Base-by-base conservation (phyloP, 2,888 invertebrate genomes). In the Coelopa pilipes region DNA sequence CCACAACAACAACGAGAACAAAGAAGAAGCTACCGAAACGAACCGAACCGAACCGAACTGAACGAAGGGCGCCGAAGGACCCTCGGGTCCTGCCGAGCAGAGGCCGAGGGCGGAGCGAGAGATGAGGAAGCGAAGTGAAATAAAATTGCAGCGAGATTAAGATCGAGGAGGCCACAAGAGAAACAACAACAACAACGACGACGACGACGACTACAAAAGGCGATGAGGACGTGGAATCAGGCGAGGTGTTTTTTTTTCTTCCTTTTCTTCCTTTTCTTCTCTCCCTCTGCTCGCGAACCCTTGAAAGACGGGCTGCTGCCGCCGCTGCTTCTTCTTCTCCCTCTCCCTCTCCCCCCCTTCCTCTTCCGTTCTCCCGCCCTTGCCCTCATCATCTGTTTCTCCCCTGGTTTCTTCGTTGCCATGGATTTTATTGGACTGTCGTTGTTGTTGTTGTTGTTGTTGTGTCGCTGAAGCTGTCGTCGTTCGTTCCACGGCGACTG, bases 171-270 rank as follows among this genome's bases (percentile, higher is more conserved):
- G 12, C 21, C 21, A 60, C 4, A 21, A 60, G 0, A 60, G 24
- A 19, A 60, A 34, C 34, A 66, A 24, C 50, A 66, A 57, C 68
- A 57, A 69, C 57, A 47, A 17, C 34, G 17, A 63, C 50, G n/a
- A n/a, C n/a, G n/a, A n/a, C n/a, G n/a, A n/a, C n/a, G n/a, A 34
- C 4, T 34, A 70, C 4, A 69, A 57, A 70, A 70, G 45, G 50
- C 50, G 70, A 49, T 62, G 70, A 70, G 70, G 49, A 70, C 60
- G 24, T 55, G 34, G 45, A 69, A 45, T 63, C 45, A 9, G 5
- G 19, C 19, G 9, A 11, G 49, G 21, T 24, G 50, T 50, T 67
- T 53, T 53, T 50, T 49, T 53, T 34, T 34, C 7, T 34, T 34
- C 34, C 7, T 34, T 2, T n/a, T n/a, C n/a, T n/a, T n/a, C n/a